Evolutionary conservation across 2,888 invertebrate genomes (phyloP).

Genomic region (Podabrus alpinus): DNA sequence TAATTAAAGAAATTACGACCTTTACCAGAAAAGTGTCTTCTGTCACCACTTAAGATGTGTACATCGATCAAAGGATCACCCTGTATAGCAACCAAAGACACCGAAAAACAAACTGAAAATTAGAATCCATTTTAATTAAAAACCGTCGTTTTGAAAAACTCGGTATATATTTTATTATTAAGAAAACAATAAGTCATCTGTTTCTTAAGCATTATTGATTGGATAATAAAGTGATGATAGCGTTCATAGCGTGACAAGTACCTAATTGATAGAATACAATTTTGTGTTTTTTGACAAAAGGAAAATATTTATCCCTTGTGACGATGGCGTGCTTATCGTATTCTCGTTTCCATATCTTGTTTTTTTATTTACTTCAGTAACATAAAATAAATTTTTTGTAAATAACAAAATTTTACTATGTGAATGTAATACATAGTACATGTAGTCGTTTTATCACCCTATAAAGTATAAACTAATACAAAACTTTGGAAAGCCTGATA

Average conservation of each 20-base stretch:
- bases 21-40: no score
- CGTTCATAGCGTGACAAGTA: neutral
- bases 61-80: no score
- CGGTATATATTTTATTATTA: no score
- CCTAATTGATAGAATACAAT: neutral
- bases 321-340: neutral
- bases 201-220: neutral
- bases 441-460: neutral
- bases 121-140: no score
- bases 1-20: no score
- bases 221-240: neutral
- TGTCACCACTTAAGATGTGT: no score
- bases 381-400: neutral
- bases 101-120: no score
- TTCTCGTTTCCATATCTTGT: neutral
- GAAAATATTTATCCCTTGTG: neutral
- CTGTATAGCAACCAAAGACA: no score
- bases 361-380: neutral
- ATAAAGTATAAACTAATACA: neutral
- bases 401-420: neutral
- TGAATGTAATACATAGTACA: neutral
- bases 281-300: neutral
- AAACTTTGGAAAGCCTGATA: conserved; percentile 3
- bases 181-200: no score
- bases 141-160: no score